These are phyloP conservation scores for Diaphora mendica DNA, from an alignment of 2,888 invertebrate genomes.

Conservation along the genomic window DNA sequence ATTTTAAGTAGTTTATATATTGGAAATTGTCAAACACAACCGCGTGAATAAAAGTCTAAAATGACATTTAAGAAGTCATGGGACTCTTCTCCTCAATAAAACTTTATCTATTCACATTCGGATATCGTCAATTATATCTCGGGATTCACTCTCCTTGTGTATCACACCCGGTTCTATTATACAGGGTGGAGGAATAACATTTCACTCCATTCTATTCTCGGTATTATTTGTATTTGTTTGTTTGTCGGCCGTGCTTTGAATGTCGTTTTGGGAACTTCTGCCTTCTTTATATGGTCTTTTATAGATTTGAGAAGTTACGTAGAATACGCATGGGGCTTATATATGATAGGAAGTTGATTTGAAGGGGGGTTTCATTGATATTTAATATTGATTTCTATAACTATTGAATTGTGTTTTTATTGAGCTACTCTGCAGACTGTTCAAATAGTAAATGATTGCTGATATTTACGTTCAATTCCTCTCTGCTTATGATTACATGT, in stretches of 20 bases:
- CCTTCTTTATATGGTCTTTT: conserved; percentile 21
- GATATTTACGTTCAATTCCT: no score
- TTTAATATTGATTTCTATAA: not conserved
- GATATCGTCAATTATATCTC: conserved; percentile 39
- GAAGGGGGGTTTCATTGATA: not conserved
- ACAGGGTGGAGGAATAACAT: conserved; percentile 68
- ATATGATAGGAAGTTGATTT: conserved; percentile 9
- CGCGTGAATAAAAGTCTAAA: no score
- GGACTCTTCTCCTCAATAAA: no score
- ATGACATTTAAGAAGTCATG: no score
- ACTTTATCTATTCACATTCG: no score
- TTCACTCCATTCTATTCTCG: conserved; percentile 69
- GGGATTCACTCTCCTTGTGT: conserved; percentile 24
- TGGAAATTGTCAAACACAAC: no score
- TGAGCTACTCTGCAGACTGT: no score
- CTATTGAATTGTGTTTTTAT: no score
- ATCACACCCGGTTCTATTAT: conserved; percentile 63
- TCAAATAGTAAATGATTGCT: no score
- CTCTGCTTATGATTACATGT: no score
- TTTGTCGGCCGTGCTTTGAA: conserved; percentile 55
- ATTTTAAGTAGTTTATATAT: no score
- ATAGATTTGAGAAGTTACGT: conserved; percentile 16
- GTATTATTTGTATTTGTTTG: conserved; percentile 72
- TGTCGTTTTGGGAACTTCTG: conserved; percentile 26
- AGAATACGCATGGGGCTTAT: not conserved